Evolutionary conservation across 2,888 invertebrate genomes (phyloP).

Genomic region (Ariolimax columbianus): DNA sequence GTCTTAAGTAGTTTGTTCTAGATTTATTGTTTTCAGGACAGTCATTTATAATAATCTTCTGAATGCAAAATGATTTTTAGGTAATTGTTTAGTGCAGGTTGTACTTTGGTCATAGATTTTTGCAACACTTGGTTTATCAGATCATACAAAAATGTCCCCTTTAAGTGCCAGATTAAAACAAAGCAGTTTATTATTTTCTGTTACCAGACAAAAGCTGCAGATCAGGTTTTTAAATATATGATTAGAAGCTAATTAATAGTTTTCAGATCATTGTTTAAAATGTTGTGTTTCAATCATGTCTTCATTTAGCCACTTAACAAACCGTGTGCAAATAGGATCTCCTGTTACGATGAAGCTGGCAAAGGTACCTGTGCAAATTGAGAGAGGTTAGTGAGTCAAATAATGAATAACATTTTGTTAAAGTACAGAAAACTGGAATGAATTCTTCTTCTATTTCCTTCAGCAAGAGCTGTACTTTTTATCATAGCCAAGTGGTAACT

Average conservation of each 20-base stretch:
- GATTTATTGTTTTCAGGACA: neutral
- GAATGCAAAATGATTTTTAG: too few species aligned
- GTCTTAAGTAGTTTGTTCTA: too few species aligned
- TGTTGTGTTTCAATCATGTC: neutral
- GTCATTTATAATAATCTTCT: neutral
- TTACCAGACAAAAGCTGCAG: neutral
- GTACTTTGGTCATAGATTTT: neutral
- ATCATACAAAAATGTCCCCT: neutral
- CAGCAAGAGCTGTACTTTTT: too few species aligned
- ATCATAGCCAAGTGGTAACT: too few species aligned
- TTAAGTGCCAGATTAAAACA: neutral
- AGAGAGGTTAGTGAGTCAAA: constrained; percentile 63
- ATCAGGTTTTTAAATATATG: neutral
- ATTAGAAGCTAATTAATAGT: neutral
- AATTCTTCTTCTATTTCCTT: too few species aligned
- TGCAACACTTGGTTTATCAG: neutral
- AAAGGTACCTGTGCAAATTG: constrained; percentile 70
- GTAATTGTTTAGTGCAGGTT: neutral
- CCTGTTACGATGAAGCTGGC: constrained; percentile 78
- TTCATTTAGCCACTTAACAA: constrained; percentile 73
- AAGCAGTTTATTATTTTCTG: neutral
- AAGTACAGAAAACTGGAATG: too few species aligned
- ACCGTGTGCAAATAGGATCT: constrained; percentile 78
- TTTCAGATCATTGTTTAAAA: neutral
- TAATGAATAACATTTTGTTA: neutral